Base-by-base conservation (phyloP, 1,140 invertebrate genomes). In the Atta texana region DNA sequence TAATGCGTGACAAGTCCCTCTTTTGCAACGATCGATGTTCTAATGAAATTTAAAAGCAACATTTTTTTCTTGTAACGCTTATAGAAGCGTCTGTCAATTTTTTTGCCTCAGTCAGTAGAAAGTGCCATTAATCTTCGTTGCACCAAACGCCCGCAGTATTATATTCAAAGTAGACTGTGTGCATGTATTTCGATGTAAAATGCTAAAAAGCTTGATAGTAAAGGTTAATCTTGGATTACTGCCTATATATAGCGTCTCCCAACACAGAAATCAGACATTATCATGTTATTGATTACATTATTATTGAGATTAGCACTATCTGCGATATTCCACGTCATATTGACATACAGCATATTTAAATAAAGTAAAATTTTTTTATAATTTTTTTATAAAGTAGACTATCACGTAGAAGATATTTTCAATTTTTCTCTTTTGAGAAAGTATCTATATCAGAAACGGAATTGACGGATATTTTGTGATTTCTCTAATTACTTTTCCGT, bases 151-250 rank as follows among this genome's bases (percentile, higher is more conserved):
- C 24, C 4, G 18, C 49, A 16, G 59, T 49, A 16, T 39, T 12
- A 14, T 44, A 8, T 18, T 44, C 24, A 18, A 82, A 72, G 21
- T 74, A 31, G 34, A 51, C 16, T 12, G 34, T 6, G 34, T 1
- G 18, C 10, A 28, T 51, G 18, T 51, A 7, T 59, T 59, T 57
- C 24, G 31, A 12, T 34, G 18, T 53, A 39, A 39, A 39, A 39
- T 6, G 6, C 34, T 39, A 7, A 14, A 61, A 34, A 34, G 7
- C 64, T 69, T 49, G 49, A 55, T 16, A 55, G 51, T 24, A 71
- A 81, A 34, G 24, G n/a, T 72, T 72, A 82, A 72, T 84, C 66
- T 74, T 61, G 39, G 24, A 74, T 84, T 61, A 74, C 12, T 51
- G 44, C 39, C 53, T 28, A 49, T 24, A 24, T 68, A 28, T 49